phyloP scores from a whole-genome alignment of 2,113 vertebrate genomes.

The Mormyrus iriodes region DNA sequence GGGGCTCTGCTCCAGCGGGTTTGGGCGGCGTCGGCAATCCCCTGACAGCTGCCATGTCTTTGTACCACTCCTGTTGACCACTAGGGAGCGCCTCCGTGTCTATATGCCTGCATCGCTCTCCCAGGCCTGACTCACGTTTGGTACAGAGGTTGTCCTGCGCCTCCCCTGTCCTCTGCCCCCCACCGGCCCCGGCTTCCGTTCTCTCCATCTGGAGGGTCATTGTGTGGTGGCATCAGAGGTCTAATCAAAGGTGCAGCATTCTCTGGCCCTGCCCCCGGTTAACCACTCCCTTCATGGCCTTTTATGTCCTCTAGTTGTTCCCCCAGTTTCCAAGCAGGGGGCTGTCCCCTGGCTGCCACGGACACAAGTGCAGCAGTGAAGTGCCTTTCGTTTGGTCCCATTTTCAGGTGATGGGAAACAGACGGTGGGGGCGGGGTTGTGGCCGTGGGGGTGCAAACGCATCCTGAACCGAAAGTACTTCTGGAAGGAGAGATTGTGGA shows the following conservation, averaged over 20 bases:
- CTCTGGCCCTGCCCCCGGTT: background rate
- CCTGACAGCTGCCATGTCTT: background rate
- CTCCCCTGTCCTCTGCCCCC: constrained; percentile 39
- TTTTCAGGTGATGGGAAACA: constrained; percentile 10
- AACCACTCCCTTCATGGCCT: background rate
- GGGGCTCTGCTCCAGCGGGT: background rate
- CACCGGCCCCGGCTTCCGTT: constrained; percentile 33
- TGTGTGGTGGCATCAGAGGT: constrained; percentile 40
- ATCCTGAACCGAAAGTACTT: background rate
- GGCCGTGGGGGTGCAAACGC: background rate
- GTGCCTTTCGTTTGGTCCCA: background rate
- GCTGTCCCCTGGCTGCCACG: no score
- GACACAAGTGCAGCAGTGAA: background rate
- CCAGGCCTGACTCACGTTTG: background rate
- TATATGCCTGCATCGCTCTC: background rate
- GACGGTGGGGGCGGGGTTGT: background rate
- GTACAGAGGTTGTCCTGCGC: constrained; percentile 35
- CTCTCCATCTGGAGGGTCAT: constrained; percentile 53
- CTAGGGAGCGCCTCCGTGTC: background rate
- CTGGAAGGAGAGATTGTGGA: background rate
- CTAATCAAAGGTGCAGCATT: background rate
- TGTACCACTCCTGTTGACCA: background rate
- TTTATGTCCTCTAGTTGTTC: no score
- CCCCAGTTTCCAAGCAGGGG: background rate
- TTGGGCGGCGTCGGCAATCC: background rate